Evolutionary conservation across 30 jellyfish, hydroid and myxozoan genomes (phyloP), one percentile per base, ranked within the genome.

Genomic region (Hydractinia echinata): DNA sequence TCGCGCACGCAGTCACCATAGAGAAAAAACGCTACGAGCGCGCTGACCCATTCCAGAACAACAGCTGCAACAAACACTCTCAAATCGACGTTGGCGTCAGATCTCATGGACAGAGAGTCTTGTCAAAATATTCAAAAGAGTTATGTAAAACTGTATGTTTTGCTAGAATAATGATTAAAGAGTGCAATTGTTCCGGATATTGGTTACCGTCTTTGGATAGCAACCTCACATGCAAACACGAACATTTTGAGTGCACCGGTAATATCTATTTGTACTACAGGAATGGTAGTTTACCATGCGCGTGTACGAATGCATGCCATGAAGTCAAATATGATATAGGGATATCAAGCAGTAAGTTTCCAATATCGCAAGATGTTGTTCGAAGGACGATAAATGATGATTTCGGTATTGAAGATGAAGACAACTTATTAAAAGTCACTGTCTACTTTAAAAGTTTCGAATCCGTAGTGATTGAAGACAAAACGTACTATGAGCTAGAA

Each of bases 11-110:
- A 8, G 53, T 15, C 13, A 18, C 82, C 19, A 13, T 71, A 8
- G 30, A 15, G 18, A 51, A 71, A 71, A 48, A 30, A 14, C 39
- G 51, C 21, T 15, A 20, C 10, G 51, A 19, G 51, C 21, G 81
- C 21, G 81, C 81, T 15, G 81, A 71, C 51, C 81, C 81, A 7
- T 71, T 71, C 51, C 21, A 19, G 18, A 71, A 71, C 51, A 50
- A 50, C 55, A 71, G 60, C 10, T 71, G 81, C 68, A 8, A 5
- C 7, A 54, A 71, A 71, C 39, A 71, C 51, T 8, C 39, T 48
- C 9, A 50, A 48, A 30, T 30, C 10, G 81, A 71, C 60, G 39
- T 71, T 9, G 81, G 81, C n/a, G 51, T 5, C 51, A 48, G 81
- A n/a, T 19, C 81, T 19, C 15, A 20, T 71, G 55, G 60, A 15